A percentile compares a stretch with the other conserved stretches of the same genome.
These are phyloP conservation scores for Leucoptera coffeella DNA, from an alignment of 2,888 invertebrate genomes.

Conservation along the genomic window DNA sequence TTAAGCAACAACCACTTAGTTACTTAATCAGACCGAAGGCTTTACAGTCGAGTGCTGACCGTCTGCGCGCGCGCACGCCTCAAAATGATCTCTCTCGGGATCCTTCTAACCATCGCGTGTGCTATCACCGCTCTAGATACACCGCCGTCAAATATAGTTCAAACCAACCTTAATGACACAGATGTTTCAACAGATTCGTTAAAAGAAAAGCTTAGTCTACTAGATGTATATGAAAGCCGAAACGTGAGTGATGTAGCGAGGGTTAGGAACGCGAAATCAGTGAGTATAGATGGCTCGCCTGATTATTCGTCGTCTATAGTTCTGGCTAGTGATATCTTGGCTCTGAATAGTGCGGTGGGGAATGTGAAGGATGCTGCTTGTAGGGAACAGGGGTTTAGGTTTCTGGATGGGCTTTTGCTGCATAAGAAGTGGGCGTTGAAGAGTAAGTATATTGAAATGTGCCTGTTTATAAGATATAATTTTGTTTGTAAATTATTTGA, in stretches of 20 bases:
- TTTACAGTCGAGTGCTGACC: constrained; percentile 18
- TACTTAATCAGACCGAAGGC: no score
- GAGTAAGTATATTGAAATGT: constrained; percentile 45
- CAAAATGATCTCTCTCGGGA: constrained; percentile 18
- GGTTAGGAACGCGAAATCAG: no score
- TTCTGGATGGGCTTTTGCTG: constrained; percentile 36
- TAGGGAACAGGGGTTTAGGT: constrained; percentile 39
- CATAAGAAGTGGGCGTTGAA: constrained; percentile 53
- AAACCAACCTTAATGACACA: no score
- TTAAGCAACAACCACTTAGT: no score
- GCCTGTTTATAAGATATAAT: no score
- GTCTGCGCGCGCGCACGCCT: constrained; percentile 35
- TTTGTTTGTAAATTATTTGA: no score
- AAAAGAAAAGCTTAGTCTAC: no score
- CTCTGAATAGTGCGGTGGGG: constrained; percentile 38
- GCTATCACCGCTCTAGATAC: no score
- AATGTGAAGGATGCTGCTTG: constrained; percentile 37
- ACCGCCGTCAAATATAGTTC: no score
- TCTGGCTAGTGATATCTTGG: constrained; percentile 38
- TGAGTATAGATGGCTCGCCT: constrained; percentile 38
- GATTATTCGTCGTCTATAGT: constrained; percentile 44
- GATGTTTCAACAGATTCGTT: no score
- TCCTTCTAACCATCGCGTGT: constrained; percentile 24
- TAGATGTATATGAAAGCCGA: no score
- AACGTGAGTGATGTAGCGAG: no score